Evolutionary conservation across 2,113 vertebrate genomes (phyloP).

Genomic region (Larimichthys polyactis): DNA sequence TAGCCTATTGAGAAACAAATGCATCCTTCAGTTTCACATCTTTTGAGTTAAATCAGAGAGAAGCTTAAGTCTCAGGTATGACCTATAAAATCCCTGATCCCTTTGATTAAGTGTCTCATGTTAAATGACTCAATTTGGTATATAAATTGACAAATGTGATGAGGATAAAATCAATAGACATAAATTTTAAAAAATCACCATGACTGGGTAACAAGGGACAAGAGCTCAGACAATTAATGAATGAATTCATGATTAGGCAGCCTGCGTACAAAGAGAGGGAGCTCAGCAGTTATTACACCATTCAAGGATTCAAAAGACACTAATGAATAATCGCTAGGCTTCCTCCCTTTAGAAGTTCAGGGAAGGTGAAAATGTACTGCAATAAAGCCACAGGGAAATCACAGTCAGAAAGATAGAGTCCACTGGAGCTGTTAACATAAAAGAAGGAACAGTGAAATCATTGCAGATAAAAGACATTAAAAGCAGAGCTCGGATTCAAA

Average conservation of each 20-base stretch:
- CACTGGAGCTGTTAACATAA: too few species aligned
- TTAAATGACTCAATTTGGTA: conserved; percentile 11
- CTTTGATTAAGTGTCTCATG: conserved; percentile 4
- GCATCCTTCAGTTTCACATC: neutral
- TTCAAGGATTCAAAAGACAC: conserved; percentile 24
- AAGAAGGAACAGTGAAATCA: too few species aligned
- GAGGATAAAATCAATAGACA: conserved; percentile 33
- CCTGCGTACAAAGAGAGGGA: conserved; percentile 8
- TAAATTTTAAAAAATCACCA: conserved; percentile 18
- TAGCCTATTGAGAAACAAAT: neutral
- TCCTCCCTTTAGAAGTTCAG: conserved; percentile 7
- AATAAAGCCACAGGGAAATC: conserved; percentile 8
- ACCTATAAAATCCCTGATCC: neutral
- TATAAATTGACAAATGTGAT: conserved; percentile 1
- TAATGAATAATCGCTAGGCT: conserved; percentile 14
- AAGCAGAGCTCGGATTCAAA: too few species aligned
- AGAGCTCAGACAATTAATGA: neutral
- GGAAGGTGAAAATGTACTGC: conserved; percentile 18
- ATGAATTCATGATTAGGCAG: conserved; percentile 3
- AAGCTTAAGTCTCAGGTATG: neutral
- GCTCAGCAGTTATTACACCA: conserved; percentile 18
- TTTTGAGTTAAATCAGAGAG: neutral
- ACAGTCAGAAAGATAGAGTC: conserved; percentile 1
- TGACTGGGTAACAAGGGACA: conserved; percentile 1
- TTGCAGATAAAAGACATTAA: too few species aligned